Evolutionary conservation across 1,140 invertebrate species (phyloP), one percentile per base, ranked within the genome.

Genomic region (Ostrea edulis): DNA sequence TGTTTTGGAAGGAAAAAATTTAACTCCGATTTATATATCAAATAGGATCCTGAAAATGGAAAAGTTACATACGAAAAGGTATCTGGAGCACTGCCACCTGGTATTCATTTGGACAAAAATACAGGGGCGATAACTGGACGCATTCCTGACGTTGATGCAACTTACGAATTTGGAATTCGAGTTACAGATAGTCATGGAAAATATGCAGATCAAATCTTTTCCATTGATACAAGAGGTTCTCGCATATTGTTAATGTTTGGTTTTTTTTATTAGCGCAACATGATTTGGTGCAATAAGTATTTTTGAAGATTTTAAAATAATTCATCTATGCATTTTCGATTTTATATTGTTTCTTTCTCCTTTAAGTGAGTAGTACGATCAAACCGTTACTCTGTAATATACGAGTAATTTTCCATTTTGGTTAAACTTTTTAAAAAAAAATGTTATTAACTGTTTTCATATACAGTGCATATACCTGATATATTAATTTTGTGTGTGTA

Each of bases 191-290:
- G 81, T 12, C 91, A 91, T 51, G 90, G 90, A 17, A 91, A 91
- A 85, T 90, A 91, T 81, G 91, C 91, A 8, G 91, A 91, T 62
- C 89, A 90, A 77, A 90, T 89, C 0, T 91, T 91, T 83, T 88
- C 88, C 0, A 91, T 91, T 22, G 90, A 90, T 71, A 90, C 90
- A 9, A 83, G 91, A 88, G 91, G 91, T 90, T 77, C n/a, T 12
- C 20, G 12, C 20, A 84, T 55, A 11, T 11, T 25, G 58, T 58
- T 65, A 62, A 25, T 14, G 8, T 29, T 35, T 62, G 2, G 25
- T 25, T 11, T 62, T 62, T 62, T 20, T 20, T 20, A 20, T 62
- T 62, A 62, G 14, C 17, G 7, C 17, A 62, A 17, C 55, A 62
- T 62, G 14, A 44, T 44, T 44, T 44, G 5, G 35, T 44, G 5